Evolutionary conservation across 2,113 vertebrate genomes (phyloP).

Genomic region (Pseudopipra pipra): DNA sequence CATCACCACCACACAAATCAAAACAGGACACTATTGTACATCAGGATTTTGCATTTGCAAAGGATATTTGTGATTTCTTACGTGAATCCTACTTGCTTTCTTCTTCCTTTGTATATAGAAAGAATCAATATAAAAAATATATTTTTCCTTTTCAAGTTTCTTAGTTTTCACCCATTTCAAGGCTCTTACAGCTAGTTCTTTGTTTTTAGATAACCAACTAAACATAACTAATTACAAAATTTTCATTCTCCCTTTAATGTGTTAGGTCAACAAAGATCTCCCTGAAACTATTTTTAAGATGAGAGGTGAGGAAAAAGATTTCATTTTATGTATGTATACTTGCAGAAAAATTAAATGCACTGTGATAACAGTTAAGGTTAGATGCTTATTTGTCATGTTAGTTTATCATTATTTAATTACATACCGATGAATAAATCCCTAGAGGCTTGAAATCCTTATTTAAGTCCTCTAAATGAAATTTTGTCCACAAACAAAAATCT

Average conservation of each 20-base stretch:
- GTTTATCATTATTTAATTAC: background rate
- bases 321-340: background rate
- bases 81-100: background rate
- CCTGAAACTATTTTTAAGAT: background rate
- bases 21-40: background rate
- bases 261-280: background rate
- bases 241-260: background rate
- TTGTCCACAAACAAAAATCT: background rate
- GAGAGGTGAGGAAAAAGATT: background rate
- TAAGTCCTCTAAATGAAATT: background rate
- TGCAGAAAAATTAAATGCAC: background rate
- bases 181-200: background rate
- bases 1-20: background rate
- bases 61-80: background rate
- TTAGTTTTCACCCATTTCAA: background rate
- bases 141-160: background rate
- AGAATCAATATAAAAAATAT: background rate
- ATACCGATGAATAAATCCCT: background rate
- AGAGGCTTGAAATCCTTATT: background rate
- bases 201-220: background rate
- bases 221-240: background rate
- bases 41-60: background rate
- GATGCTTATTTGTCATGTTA: background rate
- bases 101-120: background rate
- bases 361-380: background rate